Base-by-base conservation (phyloP, 1,140 invertebrate genomes). In the Cotesia chilonis region DNA sequence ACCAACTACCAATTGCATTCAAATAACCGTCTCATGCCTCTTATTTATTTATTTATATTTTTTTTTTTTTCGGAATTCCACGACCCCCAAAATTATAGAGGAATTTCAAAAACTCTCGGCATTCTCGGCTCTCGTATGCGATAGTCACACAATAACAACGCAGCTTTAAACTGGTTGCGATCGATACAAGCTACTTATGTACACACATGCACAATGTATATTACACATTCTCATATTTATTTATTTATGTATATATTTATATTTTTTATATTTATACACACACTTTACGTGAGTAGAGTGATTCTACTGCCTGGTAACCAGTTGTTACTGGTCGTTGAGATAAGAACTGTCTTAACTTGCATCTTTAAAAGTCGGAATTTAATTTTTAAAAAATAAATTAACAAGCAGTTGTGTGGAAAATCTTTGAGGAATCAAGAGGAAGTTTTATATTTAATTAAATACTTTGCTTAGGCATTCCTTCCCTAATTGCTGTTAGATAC, bases 321-420 rank as follows among this genome's bases (percentile, higher is more conserved):
- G 70, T 71, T 71, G 70, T 71, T 71, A 71, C 70, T 66, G 70
- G 52, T 65, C 63, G 70, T 71, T 71, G 70, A 65, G 70, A 71
- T 71, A 71, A 71, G 70, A 57, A 71, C 60, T 71, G 54, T 47
- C 5, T 47, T 47, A 9, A 47, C 41, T 47, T 10, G 35, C 47
- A 63, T 38, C 35, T 61, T 20, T 14, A 28, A 14, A 20, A 61
- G 14, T 61, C 35, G 7, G 12, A 0, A 47, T 47, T 47, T 2
- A 47, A 10, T 10, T n/a, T 47, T n/a, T 28, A 20, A 63, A 70
- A 70, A 70, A 70, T 28, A 61, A 59, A 47, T 52, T 41, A 68
- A 6, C n/a, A 28, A 68, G 41, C 41, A 47, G 41, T 47, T 47
- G 41, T 68, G 41, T 47, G 20, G 12, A 4, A 52, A 52, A 52